Percentiles rank a stretch among this genome's conserved stretches.
These are phyloP conservation scores for Pimephales promelas DNA, from an alignment of 2,113 vertebrate species.

Conservation along the genomic window DNA sequence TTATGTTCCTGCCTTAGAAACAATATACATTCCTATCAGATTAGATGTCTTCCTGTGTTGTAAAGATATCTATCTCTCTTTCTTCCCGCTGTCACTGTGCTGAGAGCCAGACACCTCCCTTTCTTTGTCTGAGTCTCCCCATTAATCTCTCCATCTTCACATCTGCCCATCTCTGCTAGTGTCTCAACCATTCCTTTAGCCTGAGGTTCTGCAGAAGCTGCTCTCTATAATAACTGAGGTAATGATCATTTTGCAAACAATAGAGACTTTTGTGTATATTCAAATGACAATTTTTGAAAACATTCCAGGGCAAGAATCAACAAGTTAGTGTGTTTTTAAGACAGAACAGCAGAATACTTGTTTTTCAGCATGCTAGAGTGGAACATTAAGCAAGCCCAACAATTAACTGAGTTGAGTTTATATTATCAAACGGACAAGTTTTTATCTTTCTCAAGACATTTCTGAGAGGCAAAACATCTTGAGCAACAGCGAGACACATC, in stretches of 20 bases:
- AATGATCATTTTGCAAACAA: constrained; percentile 17
- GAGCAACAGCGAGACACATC: not conserved
- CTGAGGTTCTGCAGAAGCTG: not conserved
- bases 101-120: constrained; percentile 5
- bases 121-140: not conserved
- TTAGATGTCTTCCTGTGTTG: constrained; percentile 19
- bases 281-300: not conserved
- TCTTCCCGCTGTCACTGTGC: constrained; percentile 1
- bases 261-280: constrained; percentile 3
- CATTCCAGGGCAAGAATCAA: constrained; percentile 15
- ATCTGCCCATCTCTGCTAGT: constrained; percentile 29
- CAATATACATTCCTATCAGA: constrained; percentile 29
- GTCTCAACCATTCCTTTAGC: constrained; percentile 21
- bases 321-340: not conserved
- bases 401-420: not conserved
- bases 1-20: not conserved
- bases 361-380: not conserved
- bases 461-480: not conserved
- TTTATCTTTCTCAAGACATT: not conserved
- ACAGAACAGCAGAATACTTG: not conserved
- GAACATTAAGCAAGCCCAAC: not conserved
- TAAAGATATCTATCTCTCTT: not conserved
- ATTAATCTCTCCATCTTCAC: constrained; percentile 12
- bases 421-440: not conserved
- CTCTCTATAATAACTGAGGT: constrained; percentile 24